Percentiles rank a stretch among this genome's conserved stretches.
These are phyloP conservation scores for Albula goreensis DNA, from an alignment of 2,113 vertebrate genomes.

Conservation along the genomic window DNA sequence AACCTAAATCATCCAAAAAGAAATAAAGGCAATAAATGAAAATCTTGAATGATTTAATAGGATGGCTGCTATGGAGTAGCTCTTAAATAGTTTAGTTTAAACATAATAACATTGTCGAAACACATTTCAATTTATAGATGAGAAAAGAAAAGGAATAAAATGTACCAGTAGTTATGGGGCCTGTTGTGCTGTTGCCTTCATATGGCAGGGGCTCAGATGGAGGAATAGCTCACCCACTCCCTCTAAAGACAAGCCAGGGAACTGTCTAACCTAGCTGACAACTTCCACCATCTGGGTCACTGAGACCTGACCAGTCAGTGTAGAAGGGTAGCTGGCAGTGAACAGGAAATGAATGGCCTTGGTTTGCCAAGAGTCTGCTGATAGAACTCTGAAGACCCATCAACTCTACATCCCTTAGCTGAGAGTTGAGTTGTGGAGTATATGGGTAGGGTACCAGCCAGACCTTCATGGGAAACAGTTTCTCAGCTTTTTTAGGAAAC, in stretches of 20 bases:
- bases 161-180: too few species aligned
- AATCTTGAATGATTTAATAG: neutral
- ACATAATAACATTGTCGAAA: too few species aligned
- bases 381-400: neutral
- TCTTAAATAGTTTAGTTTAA: too few species aligned
- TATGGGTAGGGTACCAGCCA: too few species aligned
- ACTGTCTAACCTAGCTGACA: neutral
- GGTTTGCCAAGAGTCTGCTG: neutral
- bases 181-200: too few species aligned
- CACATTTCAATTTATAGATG: too few species aligned
- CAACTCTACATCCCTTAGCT: too few species aligned
- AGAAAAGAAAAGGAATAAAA: too few species aligned
- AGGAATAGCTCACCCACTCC: neutral
- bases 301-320: neutral
- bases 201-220: neutral
- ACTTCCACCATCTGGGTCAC: too few species aligned
- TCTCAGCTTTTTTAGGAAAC: neutral
- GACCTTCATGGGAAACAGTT: too few species aligned
- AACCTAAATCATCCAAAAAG: too few species aligned
- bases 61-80: neutral
- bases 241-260: neutral
- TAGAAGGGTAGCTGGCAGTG: neutral
- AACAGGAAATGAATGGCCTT: neutral
- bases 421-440: too few species aligned
- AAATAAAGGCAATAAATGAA: neutral